Conservation (phyloP, 2,113 vertebrate species). For the Falcunculus frontatus region DNA sequence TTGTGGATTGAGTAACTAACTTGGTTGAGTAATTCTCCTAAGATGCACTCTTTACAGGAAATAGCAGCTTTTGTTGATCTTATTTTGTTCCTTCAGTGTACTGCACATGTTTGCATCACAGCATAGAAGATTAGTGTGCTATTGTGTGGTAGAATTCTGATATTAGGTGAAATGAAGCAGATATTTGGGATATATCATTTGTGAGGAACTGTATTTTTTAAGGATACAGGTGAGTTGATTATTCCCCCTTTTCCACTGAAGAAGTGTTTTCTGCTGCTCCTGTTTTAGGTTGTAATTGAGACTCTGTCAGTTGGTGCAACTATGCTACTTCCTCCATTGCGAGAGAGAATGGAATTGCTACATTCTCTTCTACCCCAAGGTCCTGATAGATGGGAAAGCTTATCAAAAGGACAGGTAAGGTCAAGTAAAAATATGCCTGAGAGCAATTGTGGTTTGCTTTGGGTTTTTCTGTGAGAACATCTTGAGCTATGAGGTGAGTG, state of each 20-base stretch:
- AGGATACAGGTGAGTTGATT: background rate
- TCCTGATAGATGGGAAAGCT: slow-evolving; percentile 96
- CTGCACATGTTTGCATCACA: background rate
- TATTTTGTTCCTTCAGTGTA: background rate
- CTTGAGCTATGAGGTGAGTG: background rate
- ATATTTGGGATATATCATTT: background rate
- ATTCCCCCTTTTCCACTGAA: background rate
- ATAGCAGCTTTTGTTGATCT: background rate
- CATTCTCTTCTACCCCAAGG: slow-evolving; percentile 95
- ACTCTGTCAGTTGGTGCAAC: slow-evolving; percentile 97
- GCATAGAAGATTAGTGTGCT: background rate
- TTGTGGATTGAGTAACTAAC: background rate
- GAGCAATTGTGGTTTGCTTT: background rate
- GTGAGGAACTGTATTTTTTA: background rate
- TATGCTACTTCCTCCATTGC: slow-evolving; percentile 92
- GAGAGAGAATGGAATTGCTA: slow-evolving; percentile 96
- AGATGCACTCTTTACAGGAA: background rate
- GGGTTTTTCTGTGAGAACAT: background rate
- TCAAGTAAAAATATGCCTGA: background rate
- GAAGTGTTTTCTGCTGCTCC: background rate
- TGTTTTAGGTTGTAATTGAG: slow-evolving; percentile 90
- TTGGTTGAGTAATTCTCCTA: background rate
- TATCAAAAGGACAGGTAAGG: slow-evolving; percentile 96
- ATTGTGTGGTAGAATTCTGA: background rate
- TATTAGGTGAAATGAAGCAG: background rate